Conservation (phyloP, 1,140 invertebrate genomes). For the Holcopasites calliopsidis region DNA sequence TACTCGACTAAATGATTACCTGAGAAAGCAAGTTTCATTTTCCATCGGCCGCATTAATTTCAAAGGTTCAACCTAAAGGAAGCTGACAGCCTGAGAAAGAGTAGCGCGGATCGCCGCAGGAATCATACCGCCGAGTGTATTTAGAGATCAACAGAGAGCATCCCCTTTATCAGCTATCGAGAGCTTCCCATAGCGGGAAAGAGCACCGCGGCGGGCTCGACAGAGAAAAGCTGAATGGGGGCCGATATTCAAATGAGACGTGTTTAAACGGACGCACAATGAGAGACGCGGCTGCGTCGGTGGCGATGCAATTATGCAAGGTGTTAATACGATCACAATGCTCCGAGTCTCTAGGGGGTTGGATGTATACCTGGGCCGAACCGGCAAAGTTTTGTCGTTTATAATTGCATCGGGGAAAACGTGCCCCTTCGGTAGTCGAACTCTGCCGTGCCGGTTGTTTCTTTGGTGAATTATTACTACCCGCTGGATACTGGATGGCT, state of each 20-base stretch:
- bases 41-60: neutral
- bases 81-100: conserved; percentile 72
- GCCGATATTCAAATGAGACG: conserved; percentile 77
- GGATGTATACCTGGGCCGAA: conserved; percentile 49
- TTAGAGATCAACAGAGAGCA: too few relatives aligned
- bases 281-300: conserved; percentile 57
- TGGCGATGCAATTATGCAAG: conserved; percentile 74
- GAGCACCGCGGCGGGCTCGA: too few relatives aligned
- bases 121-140: conserved; percentile 3
- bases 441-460: too few relatives aligned
- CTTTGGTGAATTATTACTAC: too few relatives aligned
- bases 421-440: too few relatives aligned
- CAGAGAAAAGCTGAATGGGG: conserved; percentile 22
- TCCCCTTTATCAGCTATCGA: conserved; percentile 65
- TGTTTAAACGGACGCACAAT: conserved; percentile 72
- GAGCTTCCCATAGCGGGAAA: conserved; percentile 61
- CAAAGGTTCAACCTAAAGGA: neutral
- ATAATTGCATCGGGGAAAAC: conserved; percentile 57
- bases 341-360: conserved; percentile 68
- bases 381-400: conserved; percentile 68
- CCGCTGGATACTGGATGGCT: too few relatives aligned
- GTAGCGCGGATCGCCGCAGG: neutral
- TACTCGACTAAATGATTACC: too few relatives aligned
- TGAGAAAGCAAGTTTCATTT: too few relatives aligned
- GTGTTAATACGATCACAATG: conserved; percentile 78